A percentile compares a stretch with the other conserved stretches of the same genome.
These are phyloP conservation scores for Homarus gammarus DNA, from an alignment of 2,888 invertebrate genomes.

Conservation along the genomic window DNA sequence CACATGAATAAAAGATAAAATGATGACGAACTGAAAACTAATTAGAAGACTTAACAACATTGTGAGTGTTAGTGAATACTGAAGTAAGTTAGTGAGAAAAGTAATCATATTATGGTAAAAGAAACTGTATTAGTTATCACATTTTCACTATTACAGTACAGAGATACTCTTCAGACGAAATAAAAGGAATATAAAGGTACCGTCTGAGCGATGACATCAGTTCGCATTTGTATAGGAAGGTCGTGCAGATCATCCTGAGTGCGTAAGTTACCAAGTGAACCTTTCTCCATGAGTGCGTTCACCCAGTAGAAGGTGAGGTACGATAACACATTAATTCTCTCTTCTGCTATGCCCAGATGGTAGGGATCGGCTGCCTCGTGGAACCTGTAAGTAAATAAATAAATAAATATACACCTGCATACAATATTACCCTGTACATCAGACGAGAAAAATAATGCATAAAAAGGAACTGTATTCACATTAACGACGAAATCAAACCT, in stretches of 20 bases:
- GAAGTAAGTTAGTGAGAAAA: too few relatives aligned
- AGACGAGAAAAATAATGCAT: neutral
- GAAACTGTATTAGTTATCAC: too few relatives aligned
- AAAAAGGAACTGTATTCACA: neutral
- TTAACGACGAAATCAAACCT: too few relatives aligned
- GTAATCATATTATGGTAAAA: too few relatives aligned
- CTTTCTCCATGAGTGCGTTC: conserved; percentile 89
- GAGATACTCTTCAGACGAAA: too few relatives aligned
- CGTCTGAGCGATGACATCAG: conserved; percentile 69
- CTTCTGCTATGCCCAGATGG: conserved; percentile 89
- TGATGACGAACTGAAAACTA: too few relatives aligned
- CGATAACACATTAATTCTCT: conserved; percentile 85
- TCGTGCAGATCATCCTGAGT: conserved; percentile 78
- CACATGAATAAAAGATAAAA: too few relatives aligned
- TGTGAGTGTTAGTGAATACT: too few relatives aligned
- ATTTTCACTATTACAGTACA: too few relatives aligned
- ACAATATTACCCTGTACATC: neutral
- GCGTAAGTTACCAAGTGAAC: conserved; percentile 85
- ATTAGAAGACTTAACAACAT: too few relatives aligned
- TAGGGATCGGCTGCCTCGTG: conserved; percentile 71
- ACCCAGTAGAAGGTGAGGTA: conserved; percentile 93
- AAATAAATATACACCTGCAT: neutral
- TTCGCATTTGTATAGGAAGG: conserved; percentile 70
- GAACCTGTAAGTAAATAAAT: conserved; percentile 43
- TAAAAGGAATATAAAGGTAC: conserved; percentile 22